These are phyloP conservation scores for Cheilosia soror DNA, from an alignment of 2,888 invertebrate species.

Conservation along the genomic window DNA sequence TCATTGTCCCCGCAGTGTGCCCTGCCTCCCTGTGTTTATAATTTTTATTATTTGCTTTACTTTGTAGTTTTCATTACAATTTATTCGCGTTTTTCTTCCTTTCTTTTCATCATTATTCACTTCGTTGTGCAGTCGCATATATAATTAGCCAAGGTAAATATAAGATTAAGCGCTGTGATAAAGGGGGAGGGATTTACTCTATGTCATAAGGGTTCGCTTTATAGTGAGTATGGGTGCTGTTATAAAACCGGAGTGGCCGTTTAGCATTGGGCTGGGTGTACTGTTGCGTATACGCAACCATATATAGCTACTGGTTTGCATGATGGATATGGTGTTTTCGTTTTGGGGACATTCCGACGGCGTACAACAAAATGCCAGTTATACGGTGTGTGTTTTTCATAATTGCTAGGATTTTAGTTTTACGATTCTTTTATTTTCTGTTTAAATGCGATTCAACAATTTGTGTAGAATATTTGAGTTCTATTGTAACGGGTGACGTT, in stretches of 20 bases:
- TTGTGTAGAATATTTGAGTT: slow-evolving; percentile 21
- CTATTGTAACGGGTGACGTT: slow-evolving; percentile 4
- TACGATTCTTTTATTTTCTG: slow-evolving; percentile 51
- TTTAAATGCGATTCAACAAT: slow-evolving; percentile 53
- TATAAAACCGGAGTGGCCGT: slow-evolving; percentile 37
- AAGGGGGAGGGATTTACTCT: slow-evolving; percentile 40
- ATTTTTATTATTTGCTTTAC: slow-evolving; percentile 72
- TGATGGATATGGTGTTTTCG: slow-evolving; percentile 29
- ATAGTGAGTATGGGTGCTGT: slow-evolving; percentile 19
- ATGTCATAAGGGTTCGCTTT: slow-evolving; percentile 49
- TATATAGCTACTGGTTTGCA: neutral
- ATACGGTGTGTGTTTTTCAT: slow-evolving; percentile 49
- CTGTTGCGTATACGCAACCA: slow-evolving; percentile 58
- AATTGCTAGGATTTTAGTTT: slow-evolving; percentile 49
- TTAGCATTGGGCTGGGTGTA: slow-evolving; percentile 16
- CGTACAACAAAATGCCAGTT: slow-evolving; percentile 10
- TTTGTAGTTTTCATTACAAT: slow-evolving; percentile 75
- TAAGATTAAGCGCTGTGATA: slow-evolving; percentile 68
- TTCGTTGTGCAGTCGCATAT: slow-evolving; percentile 73
- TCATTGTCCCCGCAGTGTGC: slow-evolving; percentile 2
- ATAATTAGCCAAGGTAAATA: slow-evolving; percentile 74
- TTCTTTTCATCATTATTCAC: slow-evolving; percentile 48
- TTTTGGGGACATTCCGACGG: slow-evolving; percentile 13
- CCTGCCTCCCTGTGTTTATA: slow-evolving; percentile 22
- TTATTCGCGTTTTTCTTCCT: slow-evolving; percentile 46